Base-by-base conservation (phyloP, 2,797 vertebrate genomes). In the Rhadinocentrus ornatus region DNA sequence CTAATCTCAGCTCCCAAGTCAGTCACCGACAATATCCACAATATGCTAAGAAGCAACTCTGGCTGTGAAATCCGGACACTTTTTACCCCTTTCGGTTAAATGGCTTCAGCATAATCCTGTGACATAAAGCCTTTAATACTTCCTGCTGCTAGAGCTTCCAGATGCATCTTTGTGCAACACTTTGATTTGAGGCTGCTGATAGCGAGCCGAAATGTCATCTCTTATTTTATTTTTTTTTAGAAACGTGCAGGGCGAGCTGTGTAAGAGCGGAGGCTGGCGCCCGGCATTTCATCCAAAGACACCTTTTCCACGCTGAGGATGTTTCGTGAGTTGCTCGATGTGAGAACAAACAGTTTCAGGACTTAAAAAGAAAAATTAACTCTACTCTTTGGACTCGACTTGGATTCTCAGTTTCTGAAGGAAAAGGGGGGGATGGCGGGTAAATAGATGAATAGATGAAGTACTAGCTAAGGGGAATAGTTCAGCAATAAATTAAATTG, bases 21-120 rank as follows among this genome's bases (percentile, higher is more conserved):
- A 60, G 39, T 65, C 41, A 5, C 55, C 15, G 66, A 80, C 52
- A 34, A 46, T 1, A 3, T 69, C 9, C n/a, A 16, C 34, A 24
- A 24, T 48, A 15, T 15, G 62, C 46, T 64, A 35, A 75, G 46
- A 66, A 70, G 77, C 13, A 5, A 54, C 65, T 77, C 27, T 0
- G 34, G 27, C 34, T 82, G 63, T 76, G 57, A 80, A 59, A 58
- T 75, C n/a, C n/a, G 73, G 61, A 61, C 60, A 65, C 46, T 69
- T 53, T 44, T 48, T 10, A 2, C 10, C n/a, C n/a, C 12, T 52
- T 54, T 54, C 16, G 52, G 26, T 16, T 29, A 70, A 80, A 70
- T 37, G 64, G 61, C 72, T 82, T 41, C 39, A 2, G 48, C 62
- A 70, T 75, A 88, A 89, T 77, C 83, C 78, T 53, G 77, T 4